phyloP scores from a whole-genome alignment of 2,888 invertebrate genomes.

The Rhyacophila evoluta region DNA sequence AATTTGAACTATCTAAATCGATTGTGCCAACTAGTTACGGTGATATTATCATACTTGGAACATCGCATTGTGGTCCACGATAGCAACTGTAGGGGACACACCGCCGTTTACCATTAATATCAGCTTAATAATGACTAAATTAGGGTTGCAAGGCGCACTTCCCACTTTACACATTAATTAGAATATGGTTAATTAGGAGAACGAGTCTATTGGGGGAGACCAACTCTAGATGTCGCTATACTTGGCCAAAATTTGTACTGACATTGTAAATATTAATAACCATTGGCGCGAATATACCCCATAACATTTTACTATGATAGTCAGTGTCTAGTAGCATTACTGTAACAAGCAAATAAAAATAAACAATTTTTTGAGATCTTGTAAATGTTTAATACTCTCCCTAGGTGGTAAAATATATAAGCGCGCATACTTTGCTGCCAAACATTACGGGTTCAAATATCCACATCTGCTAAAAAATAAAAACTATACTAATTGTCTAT shows the following conservation, averaged over 20 bases:
- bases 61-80: not conserved
- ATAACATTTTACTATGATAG: too few species aligned
- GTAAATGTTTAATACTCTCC: too few species aligned
- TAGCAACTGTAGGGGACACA: not conserved
- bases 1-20: constrained; percentile 2
- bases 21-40: not conserved
- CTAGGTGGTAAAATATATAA: too few species aligned
- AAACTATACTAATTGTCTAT: too few species aligned
- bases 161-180: constrained; percentile 52
- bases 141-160: constrained; percentile 38
- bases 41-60: not conserved
- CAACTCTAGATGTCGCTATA: not conserved
- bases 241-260: not conserved
- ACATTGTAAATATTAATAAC: not conserved
- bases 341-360: too few species aligned
- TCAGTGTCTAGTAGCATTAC: too few species aligned
- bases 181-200: constrained; percentile 49
- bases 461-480: too few species aligned
- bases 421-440: too few species aligned
- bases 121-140: constrained; percentile 44
- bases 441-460: too few species aligned
- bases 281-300: too few species aligned
- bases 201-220: constrained; percentile 42
- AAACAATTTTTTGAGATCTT: too few species aligned
- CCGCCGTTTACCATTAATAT: constrained; percentile 40